Conservation (phyloP, 2,113 vertebrate species). For the Cyrtonyx montezumae region DNA sequence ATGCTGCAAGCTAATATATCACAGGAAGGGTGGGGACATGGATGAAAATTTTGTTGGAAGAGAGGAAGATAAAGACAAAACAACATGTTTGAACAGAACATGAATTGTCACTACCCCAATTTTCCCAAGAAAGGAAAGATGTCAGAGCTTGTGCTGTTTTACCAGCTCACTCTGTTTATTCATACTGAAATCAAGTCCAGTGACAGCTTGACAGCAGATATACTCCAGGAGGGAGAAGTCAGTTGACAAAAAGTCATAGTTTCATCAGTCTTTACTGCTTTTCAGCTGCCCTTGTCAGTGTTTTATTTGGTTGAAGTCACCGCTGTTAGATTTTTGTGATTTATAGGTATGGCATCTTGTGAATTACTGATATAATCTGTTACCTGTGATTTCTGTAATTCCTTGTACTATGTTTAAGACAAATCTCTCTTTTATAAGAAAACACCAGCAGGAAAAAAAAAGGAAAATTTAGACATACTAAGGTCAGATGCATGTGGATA, state of each 20-base stretch:
- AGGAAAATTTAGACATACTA: not conserved
- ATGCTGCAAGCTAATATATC: not conserved
- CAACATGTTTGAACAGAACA: not conserved
- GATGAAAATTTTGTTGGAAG: not conserved
- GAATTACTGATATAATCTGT: conserved; percentile 3
- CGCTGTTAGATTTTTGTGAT: not conserved
- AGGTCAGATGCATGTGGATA: not conserved
- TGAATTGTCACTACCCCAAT: not conserved
- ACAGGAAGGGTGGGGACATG: not conserved
- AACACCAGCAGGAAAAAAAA: not conserved
- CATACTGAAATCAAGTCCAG: not conserved
- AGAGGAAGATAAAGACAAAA: not conserved
- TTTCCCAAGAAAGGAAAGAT: not conserved
- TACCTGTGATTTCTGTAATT: not conserved
- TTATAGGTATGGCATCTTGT: not conserved
- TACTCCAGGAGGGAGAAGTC: not conserved
- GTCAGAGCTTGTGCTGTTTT: not conserved
- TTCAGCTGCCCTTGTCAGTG: not conserved
- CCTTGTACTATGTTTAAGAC: not conserved
- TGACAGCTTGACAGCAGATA: not conserved
- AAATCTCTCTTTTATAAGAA: not conserved
- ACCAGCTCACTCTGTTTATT: not conserved
- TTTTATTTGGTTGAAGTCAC: not conserved
- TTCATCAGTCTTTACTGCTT: not conserved
- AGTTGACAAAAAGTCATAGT: not conserved